These are phyloP conservation scores for Carterocephalus palaemon DNA, from an alignment of 2,888 invertebrate species.

Conservation along the genomic window DNA sequence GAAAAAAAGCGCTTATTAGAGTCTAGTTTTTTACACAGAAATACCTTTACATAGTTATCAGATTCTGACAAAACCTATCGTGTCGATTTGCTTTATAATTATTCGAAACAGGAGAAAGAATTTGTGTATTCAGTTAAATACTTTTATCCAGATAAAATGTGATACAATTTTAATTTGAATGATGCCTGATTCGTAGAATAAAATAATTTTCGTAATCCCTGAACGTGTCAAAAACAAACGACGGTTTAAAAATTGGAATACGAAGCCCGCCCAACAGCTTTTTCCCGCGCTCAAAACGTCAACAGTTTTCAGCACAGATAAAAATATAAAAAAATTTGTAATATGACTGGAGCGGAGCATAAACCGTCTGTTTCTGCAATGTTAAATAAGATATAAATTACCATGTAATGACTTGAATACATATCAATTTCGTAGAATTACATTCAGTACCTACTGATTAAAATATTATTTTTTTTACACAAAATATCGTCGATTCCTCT, in stretches of 20 bases:
- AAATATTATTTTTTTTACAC: slow-evolving; percentile 14
- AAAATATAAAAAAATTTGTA: slow-evolving; percentile 11
- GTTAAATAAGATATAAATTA: slow-evolving; percentile 24
- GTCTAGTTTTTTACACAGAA: too few relatives aligned
- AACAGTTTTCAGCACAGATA: slow-evolving; percentile 21
- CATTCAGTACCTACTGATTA: too few relatives aligned
- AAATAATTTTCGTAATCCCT: too few relatives aligned
- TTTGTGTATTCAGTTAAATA: too few relatives aligned
- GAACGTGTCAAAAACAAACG: slow-evolving; percentile 2
- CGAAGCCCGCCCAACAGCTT: slow-evolving; percentile 6
- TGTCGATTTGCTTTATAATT: too few relatives aligned
- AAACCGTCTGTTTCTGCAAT: slow-evolving; percentile 13
- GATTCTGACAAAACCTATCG: background rate
- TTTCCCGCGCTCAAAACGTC: slow-evolving; percentile 16
- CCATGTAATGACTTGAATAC: too few relatives aligned
- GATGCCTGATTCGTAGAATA: too few relatives aligned
- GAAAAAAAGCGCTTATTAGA: too few relatives aligned
- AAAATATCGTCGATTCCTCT: slow-evolving; percentile 30
- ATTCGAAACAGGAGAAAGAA: too few relatives aligned
- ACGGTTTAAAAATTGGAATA: slow-evolving; percentile 21
- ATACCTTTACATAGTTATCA: slow-evolving; percentile 3
- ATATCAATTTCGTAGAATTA: too few relatives aligned
- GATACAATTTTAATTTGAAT: too few relatives aligned
- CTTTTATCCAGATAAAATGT: too few relatives aligned
- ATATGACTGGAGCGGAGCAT: slow-evolving; percentile 11